Percentiles rank a stretch among this genome's conserved stretches.
phyloP scores from a whole-genome alignment of 2,113 vertebrate species.

The Nansenia antarctica region DNA sequence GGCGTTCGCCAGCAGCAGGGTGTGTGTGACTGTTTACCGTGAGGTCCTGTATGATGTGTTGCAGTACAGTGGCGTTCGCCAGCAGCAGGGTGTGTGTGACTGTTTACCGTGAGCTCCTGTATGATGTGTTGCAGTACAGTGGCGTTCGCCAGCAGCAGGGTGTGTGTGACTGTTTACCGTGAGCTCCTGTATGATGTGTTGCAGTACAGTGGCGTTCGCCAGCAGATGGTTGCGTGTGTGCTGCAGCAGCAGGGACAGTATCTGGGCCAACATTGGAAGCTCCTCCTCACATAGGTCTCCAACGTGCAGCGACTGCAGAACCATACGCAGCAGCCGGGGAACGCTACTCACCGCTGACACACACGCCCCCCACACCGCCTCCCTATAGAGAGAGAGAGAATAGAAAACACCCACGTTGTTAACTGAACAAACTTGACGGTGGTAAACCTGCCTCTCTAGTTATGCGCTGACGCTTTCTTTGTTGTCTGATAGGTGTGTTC shows the following conservation, averaged over 20 bases:
- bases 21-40: too few species aligned
- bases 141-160: conserved; percentile 81
- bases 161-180: conserved; percentile 74
- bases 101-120: conserved; percentile 89
- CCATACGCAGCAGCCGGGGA: conserved; percentile 86
- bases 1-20: too few species aligned
- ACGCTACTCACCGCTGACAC: conserved; percentile 82
- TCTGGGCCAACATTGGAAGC: conserved; percentile 86
- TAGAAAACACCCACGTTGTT: too few species aligned
- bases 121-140: conserved; percentile 90
- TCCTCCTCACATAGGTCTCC: conserved; percentile 84
- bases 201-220: conserved; percentile 85
- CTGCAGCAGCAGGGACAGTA: conserved; percentile 90
- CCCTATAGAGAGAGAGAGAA: conserved; percentile 69
- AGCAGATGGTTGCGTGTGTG: conserved; percentile 90
- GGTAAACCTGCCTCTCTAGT: too few species aligned
- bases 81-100: not conserved
- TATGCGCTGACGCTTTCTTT: too few species aligned
- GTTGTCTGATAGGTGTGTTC: too few species aligned
- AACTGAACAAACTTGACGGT: too few species aligned
- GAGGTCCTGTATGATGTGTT: too few species aligned
- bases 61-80: too few species aligned
- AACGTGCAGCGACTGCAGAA: conserved; percentile 86
- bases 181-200: conserved; percentile 92
- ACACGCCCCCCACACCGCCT: conserved; percentile 88